phyloP scores from a whole-genome alignment of 2,113 vertebrate genomes.

The Equus quagga region DNA sequence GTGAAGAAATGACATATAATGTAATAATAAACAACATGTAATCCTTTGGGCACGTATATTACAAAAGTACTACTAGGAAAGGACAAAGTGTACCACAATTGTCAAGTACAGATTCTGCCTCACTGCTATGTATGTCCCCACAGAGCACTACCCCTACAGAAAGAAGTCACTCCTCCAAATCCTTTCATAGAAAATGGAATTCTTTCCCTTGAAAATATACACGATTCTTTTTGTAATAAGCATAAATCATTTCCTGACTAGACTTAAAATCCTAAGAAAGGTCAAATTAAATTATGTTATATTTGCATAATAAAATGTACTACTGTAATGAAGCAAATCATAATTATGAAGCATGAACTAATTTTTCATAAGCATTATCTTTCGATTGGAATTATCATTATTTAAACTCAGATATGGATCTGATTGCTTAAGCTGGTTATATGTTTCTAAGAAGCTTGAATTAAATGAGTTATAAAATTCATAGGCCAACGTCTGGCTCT shows the following conservation, averaged over 20 bases:
- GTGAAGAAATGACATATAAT: conserved; percentile 64
- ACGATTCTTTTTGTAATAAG: not conserved
- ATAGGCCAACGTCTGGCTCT: not conserved
- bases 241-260: not conserved
- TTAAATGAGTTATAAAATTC: not conserved
- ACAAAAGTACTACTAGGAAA: conserved; percentile 9
- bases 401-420: conserved; percentile 5
- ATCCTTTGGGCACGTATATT: conserved; percentile 54
- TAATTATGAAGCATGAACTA: conserved; percentile 27
- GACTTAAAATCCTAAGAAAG: conserved; percentile 9
- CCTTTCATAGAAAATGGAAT: conserved; percentile 7
- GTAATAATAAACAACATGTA: conserved; percentile 73
- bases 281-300: not conserved
- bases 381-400: conserved; percentile 29
- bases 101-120: conserved; percentile 12
- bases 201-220: conserved; percentile 34
- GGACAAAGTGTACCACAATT: not conserved
- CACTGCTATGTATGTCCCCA: not conserved
- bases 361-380: conserved; percentile 42
- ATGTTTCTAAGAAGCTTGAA: not conserved
- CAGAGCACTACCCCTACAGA: not conserved
- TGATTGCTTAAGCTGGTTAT: not conserved
- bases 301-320: not conserved
- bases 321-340: conserved; percentile 24
- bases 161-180: conserved; percentile 21